Base-by-base conservation (phyloP, 2,113 vertebrate species). In the Caranx melampygus region DNA sequence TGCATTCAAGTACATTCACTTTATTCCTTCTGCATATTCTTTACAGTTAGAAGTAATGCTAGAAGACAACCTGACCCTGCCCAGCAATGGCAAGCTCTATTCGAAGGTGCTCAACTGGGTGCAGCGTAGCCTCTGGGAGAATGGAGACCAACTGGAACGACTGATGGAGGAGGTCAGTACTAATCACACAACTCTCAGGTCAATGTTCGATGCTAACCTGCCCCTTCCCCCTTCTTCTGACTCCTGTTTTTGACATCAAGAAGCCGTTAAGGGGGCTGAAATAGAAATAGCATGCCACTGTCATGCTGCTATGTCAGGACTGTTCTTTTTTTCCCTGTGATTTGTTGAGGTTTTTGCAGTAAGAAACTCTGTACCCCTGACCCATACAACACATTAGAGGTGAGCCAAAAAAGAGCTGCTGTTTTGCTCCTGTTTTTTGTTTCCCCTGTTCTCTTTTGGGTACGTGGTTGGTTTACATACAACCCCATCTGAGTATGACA, bases 51-150 rank as follows among this genome's bases (percentile, higher is more conserved):
- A 99, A 95, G 97, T 99, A 87, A 96, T 98, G 95, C 96, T 99
- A 76, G 98, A 99, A 95, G 98, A 99, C 92, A 98, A 97, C 92
- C 94, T 97, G 87, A 95, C 95, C 68, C 95, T 99, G 90, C 98
- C 98, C 89, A 98, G 96, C 93, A 99, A 99, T 51, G 98, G 97
- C 91, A 99, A 99, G 94, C 91, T 99, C 75, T 99, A 99, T 91
- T 96, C 97, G 58, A 99, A 99, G 95, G 97, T 99, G 95, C 97
- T 99, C 90, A 97, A 94, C 95, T 99, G 98, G 98, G 97, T 99
- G 84, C 98, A 99, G 93, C 97, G 96, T 68, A 98, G 97, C 95
- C 95, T 99, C 89, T 98, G 97, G 97, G 98, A 99, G 93, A 98
- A 98, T 0, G 98, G 97, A 91, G 97, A 96, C 93, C 97, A 95